Evolutionary conservation across 2,797 vertebrate species (phyloP), one percentile per base, ranked within the genome.

Genomic region (Sebastes cheni): DNA sequence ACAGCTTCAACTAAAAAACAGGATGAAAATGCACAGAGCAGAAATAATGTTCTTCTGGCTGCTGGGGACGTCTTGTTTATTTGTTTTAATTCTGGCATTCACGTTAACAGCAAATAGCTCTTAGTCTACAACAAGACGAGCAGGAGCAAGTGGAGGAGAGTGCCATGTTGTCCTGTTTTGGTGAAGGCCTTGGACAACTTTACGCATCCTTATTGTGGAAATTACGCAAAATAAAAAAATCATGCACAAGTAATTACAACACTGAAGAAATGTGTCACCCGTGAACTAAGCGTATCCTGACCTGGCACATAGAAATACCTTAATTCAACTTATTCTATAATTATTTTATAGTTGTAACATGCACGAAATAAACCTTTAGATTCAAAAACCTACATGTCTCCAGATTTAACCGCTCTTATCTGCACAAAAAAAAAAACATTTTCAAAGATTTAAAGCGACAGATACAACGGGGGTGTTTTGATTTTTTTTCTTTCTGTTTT

Each of bases 401-500:
- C 27, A n/a, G 58, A 52, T 65, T 8, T 34, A 27, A 23, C 20
- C 2, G 34, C 61, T 29, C 20, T 76, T 80, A 71, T 88, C 46
- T 69, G 22, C 67, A 8, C 25, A 1, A 1, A 14, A 60, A 16
- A 16, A 1, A 8, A 60, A 14, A 62, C 6, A 42, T 23, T n/a
- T 22, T 25, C 10, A 2, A 18, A 56, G 3, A 8, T 52, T n/a
- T 39, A 16, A 65, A 18, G 23, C 56, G 65, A 52, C 18, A 46
- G 75, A 83, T 84, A 75, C 75, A 85, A 80, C 77, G 70, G 8
- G 72, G 66, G 74, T 85, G 85, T 90, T 88, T 89, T 34, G 60
- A 16, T 69, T 84, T 74, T 72, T 74, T 80, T 12, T 30, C 66
- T 64, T n/a, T 46, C 55, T 50, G 30, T 75, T 85, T 87, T 79